A percentile compares a stretch with the other conserved stretches of the same genome.
These are phyloP conservation scores for Sarcophaga peregrina DNA, from an alignment of 1,140 invertebrate species.

Conservation along the genomic window DNA sequence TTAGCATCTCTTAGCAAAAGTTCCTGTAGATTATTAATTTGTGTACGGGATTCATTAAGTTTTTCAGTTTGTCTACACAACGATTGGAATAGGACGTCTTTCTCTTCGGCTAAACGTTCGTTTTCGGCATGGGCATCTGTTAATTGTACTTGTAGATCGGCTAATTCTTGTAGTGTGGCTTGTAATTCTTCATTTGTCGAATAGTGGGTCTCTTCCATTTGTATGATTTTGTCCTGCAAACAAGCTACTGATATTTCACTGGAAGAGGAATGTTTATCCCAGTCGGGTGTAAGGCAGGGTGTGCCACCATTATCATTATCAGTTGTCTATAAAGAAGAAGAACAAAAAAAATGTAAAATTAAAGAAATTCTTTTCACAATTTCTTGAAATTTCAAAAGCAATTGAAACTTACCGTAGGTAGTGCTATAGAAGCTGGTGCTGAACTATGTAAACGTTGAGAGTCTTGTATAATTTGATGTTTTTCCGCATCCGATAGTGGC, in stretches of 20 bases:
- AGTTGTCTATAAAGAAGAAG: conserved; percentile 1
- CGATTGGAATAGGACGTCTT: conserved; percentile 89
- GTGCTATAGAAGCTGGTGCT: conserved; percentile 73
- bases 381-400: not conserved
- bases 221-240: conserved; percentile 90
- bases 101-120: conserved; percentile 87
- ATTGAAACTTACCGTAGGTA: conserved; percentile 68
- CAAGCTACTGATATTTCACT: conserved; percentile 92
- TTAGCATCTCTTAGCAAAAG: conserved; percentile 74
- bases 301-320: conserved; percentile 68
- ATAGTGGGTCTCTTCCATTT: conserved; percentile 74
- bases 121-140: conserved; percentile 89
- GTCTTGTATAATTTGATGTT: conserved; percentile 79
- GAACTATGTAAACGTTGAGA: conserved; percentile 75
- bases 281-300: conserved; percentile 78
- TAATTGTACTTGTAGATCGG: conserved; percentile 87
- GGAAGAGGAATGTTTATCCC: conserved; percentile 89
- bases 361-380: not conserved
- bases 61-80: conserved; percentile 91
- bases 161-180: conserved; percentile 91
- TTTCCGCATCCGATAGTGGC: conserved; percentile 83
- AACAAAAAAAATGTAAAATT: not conserved
- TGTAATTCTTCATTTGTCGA: conserved; percentile 95
- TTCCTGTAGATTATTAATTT: conserved; percentile 78
- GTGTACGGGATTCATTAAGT: conserved; percentile 81